Conservation (phyloP, 2,113 vertebrate genomes). For the Galeopterus variegatus region DNA sequence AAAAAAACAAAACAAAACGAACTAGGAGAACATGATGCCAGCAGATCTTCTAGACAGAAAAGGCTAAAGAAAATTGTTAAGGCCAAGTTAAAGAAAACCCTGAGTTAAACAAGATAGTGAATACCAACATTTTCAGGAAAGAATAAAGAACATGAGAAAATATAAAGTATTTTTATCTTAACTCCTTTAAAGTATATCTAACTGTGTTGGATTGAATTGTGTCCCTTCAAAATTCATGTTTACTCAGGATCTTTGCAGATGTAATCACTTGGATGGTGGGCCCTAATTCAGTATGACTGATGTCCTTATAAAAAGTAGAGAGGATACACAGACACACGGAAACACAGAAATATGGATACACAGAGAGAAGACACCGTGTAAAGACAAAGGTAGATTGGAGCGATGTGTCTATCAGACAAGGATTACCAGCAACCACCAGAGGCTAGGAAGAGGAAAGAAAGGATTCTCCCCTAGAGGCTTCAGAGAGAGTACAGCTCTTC, state of each 20-base stretch:
- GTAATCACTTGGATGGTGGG: neutral
- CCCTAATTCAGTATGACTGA: neutral
- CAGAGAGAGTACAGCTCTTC: neutral
- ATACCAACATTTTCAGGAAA: neutral
- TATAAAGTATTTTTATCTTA: neutral
- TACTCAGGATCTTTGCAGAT: neutral
- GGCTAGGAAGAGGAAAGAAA: neutral
- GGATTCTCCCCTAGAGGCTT: neutral
- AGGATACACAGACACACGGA: neutral
- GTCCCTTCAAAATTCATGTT: neutral
- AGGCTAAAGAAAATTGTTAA: neutral
- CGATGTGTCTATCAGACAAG: neutral
- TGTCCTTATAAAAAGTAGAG: neutral
- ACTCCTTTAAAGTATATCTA: neutral
- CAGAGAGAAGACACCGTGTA: neutral
- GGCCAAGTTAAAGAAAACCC: neutral
- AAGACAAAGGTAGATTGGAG: neutral
- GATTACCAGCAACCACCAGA: neutral
- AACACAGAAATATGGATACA: neutral
- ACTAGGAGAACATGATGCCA: neutral
- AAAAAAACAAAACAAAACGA: neutral
- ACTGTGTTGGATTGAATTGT: neutral
- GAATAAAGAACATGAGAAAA: neutral
- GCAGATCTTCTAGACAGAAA: neutral
- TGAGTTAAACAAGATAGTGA: neutral